A percentile compares a stretch with the other conserved stretches of the same genome.
These are phyloP conservation scores for Paratilapia polleni DNA, from an alignment of 2,113 vertebrate species.

Conservation along the genomic window DNA sequence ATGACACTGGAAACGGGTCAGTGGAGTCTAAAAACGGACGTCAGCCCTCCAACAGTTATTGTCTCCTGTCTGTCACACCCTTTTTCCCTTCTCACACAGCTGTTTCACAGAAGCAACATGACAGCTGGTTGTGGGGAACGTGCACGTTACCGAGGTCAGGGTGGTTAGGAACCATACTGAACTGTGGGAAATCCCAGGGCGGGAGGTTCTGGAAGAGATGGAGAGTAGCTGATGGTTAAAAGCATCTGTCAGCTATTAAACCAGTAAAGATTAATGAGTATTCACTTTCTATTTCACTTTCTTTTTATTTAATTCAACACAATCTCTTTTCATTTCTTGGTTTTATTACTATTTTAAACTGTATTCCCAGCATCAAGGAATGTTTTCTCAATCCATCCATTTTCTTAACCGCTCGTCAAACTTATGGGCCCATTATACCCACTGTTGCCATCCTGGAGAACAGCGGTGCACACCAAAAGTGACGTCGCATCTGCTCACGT, in stretches of 20 bases:
- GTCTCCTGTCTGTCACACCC: constrained; percentile 61
- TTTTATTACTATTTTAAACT: too few species aligned
- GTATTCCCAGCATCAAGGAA: not conserved
- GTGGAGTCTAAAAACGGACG: constrained; percentile 57
- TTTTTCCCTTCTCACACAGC: constrained; percentile 46
- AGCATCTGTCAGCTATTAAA: constrained; percentile 11
- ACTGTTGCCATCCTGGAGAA: too few species aligned
- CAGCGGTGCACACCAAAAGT: too few species aligned
- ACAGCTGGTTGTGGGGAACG: constrained; percentile 61
- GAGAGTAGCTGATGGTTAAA: not conserved
- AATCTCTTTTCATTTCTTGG: not conserved
- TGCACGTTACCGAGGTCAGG: constrained; percentile 43
- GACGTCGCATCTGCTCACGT: too few species aligned
- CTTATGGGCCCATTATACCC: too few species aligned
- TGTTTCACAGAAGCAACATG: constrained; percentile 47
- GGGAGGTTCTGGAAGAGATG: constrained; percentile 25
- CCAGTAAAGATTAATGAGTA: not conserved
- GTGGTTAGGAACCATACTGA: constrained; percentile 28
- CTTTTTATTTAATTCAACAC: accelerated
- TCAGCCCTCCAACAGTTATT: constrained; percentile 37
- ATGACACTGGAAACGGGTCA: constrained; percentile 67
- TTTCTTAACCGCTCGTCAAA: not conserved
- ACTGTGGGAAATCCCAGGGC: constrained; percentile 68
- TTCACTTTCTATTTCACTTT: constrained; percentile 17
- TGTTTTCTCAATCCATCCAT: not conserved